phyloP scores from a whole-genome alignment of 2,797 vertebrate species.

The Zalophus californianus region DNA sequence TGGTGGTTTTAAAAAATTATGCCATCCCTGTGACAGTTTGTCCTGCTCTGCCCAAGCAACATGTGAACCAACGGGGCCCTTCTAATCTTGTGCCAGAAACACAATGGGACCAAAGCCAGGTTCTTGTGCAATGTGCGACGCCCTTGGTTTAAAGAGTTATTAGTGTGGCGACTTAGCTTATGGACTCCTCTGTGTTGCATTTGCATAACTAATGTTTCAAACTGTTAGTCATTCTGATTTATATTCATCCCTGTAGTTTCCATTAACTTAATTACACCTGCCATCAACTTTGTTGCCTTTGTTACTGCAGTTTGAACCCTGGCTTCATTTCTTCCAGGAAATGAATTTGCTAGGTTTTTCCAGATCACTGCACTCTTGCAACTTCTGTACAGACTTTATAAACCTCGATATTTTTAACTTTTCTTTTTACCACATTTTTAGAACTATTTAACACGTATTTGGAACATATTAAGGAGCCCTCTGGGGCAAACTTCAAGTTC shows the following conservation, averaged over 20 bases:
- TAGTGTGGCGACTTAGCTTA: not conserved
- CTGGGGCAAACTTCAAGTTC: not conserved
- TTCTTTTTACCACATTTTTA: not conserved
- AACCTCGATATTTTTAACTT: not conserved
- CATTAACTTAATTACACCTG: not conserved
- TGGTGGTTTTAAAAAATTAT: not conserved
- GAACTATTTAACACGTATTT: not conserved
- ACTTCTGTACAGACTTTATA: not conserved
- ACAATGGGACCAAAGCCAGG: not conserved
- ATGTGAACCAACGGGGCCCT: not conserved
- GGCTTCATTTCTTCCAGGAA: conserved; percentile 13
- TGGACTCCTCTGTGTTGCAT: not conserved
- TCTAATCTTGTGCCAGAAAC: not conserved
- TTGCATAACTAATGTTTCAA: not conserved
- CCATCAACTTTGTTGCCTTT: not conserved
- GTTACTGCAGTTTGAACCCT: not conserved
- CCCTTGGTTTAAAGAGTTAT: not conserved
- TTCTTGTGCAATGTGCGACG: not conserved
- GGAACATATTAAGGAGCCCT: not conserved
- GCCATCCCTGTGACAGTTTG: not conserved
- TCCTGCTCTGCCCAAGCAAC: not conserved
- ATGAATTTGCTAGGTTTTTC: conserved; percentile 26
- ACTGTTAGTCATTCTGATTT: not conserved
- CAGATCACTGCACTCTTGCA: not conserved
- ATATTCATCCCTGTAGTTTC: not conserved